Conservation (phyloP, 1,140 invertebrate species). For the Atopsyche davidsoni region DNA sequence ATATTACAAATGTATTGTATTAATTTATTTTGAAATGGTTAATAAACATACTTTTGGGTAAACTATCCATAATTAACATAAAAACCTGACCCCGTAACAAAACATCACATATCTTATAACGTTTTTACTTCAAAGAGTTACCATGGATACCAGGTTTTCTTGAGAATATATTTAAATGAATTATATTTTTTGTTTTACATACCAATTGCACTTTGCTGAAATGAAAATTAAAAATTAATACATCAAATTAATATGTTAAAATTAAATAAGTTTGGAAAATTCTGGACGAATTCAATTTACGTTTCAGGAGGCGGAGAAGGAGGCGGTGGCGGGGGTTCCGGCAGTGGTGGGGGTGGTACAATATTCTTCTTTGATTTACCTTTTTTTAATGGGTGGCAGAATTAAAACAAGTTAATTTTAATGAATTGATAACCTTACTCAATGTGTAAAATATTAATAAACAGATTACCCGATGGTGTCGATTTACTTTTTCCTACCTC, state of each 20-base stretch:
- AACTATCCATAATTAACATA: no score
- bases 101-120: no score
- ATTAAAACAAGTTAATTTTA: not conserved
- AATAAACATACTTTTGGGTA: no score
- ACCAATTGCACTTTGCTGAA: not conserved
- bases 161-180: no score
- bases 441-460: no score
- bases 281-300: not conserved
- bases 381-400: not conserved
- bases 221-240: not conserved
- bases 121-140: no score
- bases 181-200: conserved; percentile 4
- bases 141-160: no score
- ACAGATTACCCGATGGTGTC: no score
- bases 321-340: not conserved
- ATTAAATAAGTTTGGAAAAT: not conserved
- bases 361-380: not conserved
- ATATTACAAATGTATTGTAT: no score
- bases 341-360: not conserved
- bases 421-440: no score
- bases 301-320: not conserved
- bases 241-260: not conserved
- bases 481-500: not conserved
- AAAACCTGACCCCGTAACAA: no score
- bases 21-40: no score